phyloP scores from a whole-genome alignment of 2,113 vertebrate genomes.

The Heteronetta atricapilla region DNA sequence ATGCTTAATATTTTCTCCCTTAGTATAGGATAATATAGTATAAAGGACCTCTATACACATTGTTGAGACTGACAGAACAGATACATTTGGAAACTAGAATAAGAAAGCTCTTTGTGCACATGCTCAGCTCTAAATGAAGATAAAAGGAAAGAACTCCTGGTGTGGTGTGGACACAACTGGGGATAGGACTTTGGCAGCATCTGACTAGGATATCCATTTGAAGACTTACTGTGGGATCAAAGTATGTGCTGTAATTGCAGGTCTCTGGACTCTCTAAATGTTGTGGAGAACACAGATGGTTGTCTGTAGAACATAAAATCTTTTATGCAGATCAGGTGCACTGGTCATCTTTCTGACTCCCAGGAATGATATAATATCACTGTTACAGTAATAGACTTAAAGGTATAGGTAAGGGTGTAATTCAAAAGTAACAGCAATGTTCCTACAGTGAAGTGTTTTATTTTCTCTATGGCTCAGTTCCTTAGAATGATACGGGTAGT shows the following conservation, averaged over 20 bases:
- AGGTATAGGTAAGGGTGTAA: not conserved
- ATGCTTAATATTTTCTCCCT: not conserved
- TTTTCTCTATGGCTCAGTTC: not conserved
- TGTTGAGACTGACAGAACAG: not conserved
- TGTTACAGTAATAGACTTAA: not conserved
- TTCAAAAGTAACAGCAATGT: not conserved
- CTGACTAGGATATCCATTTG: not conserved
- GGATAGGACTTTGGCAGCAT: not conserved
- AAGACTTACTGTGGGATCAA: not conserved
- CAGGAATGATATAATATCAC: not conserved
- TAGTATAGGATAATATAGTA: not conserved
- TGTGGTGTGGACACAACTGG: not conserved
- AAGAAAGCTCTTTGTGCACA: not conserved
- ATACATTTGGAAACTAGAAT: not conserved
- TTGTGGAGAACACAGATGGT: not conserved
- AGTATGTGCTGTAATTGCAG: accelerated
- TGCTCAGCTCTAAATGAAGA: not conserved
- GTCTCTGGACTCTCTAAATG: not conserved
- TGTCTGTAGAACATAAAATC: not conserved
- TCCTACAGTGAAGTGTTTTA: not conserved
- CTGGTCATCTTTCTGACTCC: not conserved
- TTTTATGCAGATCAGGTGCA: not conserved
- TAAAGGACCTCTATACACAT: not conserved
- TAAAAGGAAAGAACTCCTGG: not conserved
- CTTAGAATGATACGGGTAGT: not conserved